Percentiles rank a stretch among this genome's conserved stretches.
These are phyloP conservation scores for Melolontha melolontha DNA, from an alignment of 2,888 invertebrate species.

Conservation along the genomic window DNA sequence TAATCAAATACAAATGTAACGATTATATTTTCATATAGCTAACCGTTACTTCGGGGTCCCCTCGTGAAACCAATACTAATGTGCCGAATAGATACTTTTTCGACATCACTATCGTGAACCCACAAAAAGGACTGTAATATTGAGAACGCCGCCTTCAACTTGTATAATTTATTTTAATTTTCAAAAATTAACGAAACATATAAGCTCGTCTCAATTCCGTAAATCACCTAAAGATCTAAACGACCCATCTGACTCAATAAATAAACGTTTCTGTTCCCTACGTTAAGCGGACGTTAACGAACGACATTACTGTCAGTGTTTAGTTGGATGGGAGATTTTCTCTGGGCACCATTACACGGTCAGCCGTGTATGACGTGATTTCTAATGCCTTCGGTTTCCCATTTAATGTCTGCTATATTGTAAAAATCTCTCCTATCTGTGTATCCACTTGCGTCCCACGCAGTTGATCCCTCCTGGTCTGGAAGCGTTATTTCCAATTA, in stretches of 20 bases:
- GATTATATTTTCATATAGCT: too few relatives aligned
- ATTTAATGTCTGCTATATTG: background rate
- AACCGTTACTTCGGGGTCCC: too few relatives aligned
- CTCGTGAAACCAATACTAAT: too few relatives aligned
- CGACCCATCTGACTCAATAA: constrained; percentile 1
- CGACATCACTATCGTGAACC: too few relatives aligned
- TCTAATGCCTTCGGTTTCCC: constrained; percentile 15
- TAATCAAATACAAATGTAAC: too few relatives aligned
- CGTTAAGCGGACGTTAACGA: constrained; percentile 6
- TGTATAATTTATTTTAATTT: too few relatives aligned
- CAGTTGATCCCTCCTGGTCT: background rate
- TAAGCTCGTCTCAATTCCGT: too few relatives aligned
- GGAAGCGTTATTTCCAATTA: constrained; percentile 28
- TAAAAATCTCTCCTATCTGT: background rate
- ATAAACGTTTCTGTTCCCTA: background rate
- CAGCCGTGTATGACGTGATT: constrained; percentile 18
- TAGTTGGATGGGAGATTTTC: constrained; percentile 4
- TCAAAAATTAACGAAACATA: too few relatives aligned
- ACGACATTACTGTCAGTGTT: constrained; percentile 12
- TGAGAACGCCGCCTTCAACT: too few relatives aligned
- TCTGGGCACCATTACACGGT: constrained; percentile 5
- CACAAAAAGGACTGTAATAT: too few relatives aligned
- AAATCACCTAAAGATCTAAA: background rate
- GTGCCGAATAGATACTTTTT: too few relatives aligned
- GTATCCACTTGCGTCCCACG: constrained; percentile 1